Base-by-base conservation (phyloP, 2,888 invertebrate species). In the Agonopterix arenella region DNA sequence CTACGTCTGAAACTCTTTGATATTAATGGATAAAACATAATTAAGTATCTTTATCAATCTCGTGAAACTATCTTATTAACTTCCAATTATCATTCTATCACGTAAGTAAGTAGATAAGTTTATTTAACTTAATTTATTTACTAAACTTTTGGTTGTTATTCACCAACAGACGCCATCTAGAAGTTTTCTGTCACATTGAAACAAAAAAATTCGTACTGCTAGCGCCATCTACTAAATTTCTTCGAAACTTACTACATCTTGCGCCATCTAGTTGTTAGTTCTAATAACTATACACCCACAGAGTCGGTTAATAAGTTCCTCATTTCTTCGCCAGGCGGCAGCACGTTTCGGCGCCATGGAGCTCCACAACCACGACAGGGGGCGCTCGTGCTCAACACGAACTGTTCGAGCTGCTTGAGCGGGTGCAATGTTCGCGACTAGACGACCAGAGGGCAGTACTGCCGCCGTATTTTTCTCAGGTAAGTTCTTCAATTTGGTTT, bases 401-500 rank as follows among this genome's bases (percentile, higher is more conserved):
- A 85, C 92, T 98, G 65, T 97, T 98, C 84, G 97, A 98, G 82
- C 90, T 98, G 68, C 91, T 99, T 75, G 98, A 98, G 84, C 93
- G 96, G 74, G 96, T 97, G 63, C 98, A 98, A 86, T 95, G 97
- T 90, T 96, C 96, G 65, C 93, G 98, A 56, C 90, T 98, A 74
- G 98, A 99, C 80, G 98, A 98, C 91, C 98, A 99, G 90, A 93
- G 98, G 89, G 98, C 98, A 84, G 97, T 96, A 67, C 91, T 98
- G 74, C 98, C 98, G 60, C 93, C 96, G 48, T 96, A 96, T 89
- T 96, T 96, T 88, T 93, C 94, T 80, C 96, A 96, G 95, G 96
- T 96, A 18, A 41, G 37, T 18, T 11, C 36, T 38, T 38, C 2
- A 8, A 38, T 38, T 38, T 9, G 9, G 4, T 40, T 28, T 28